Conservation (phyloP, 2,797 vertebrate genomes). For the Potorous gilbertii region DNA sequence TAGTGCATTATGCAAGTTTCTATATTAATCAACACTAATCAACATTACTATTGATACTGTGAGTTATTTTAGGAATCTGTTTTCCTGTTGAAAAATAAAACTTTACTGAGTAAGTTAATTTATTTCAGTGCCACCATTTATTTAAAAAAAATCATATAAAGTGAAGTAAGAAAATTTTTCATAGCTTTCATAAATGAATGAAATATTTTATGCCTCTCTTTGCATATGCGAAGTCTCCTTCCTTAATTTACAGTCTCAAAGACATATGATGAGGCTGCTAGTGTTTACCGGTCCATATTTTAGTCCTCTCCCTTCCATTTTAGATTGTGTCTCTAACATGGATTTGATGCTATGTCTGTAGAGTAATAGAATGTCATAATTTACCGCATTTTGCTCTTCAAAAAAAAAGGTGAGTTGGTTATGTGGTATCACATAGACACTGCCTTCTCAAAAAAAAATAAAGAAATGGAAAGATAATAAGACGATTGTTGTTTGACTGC, state of each 20-base stretch:
- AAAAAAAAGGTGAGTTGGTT: neutral
- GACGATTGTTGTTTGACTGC: neutral
- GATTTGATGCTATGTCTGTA: neutral
- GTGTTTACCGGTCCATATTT: neutral
- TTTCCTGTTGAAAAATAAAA: slow-evolving; percentile 10
- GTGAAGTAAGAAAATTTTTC: neutral
- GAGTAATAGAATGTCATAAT: neutral
- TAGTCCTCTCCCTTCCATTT: neutral
- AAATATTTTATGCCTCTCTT: slow-evolving; percentile 7
- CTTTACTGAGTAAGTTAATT: slow-evolving; percentile 26
- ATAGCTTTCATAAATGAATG: neutral
- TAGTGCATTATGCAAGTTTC: slow-evolving; percentile 12
- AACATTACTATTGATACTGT: neutral
- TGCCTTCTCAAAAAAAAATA: neutral
- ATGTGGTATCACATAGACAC: neutral
- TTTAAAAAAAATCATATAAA: slow-evolving; percentile 22
- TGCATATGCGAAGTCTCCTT: slow-evolving; percentile 51
- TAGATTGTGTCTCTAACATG: neutral
- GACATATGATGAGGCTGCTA: neutral
- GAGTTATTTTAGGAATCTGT: slow-evolving; percentile 50
- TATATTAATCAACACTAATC: slow-evolving; percentile 62
- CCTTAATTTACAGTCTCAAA: slow-evolving; percentile 45
- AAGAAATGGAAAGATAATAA: neutral
- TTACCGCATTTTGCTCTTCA: neutral
- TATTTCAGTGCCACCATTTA: slow-evolving; percentile 21